Evolutionary conservation across 2,797 vertebrate species (phyloP).

Genomic region (Podargus strigoides): DNA sequence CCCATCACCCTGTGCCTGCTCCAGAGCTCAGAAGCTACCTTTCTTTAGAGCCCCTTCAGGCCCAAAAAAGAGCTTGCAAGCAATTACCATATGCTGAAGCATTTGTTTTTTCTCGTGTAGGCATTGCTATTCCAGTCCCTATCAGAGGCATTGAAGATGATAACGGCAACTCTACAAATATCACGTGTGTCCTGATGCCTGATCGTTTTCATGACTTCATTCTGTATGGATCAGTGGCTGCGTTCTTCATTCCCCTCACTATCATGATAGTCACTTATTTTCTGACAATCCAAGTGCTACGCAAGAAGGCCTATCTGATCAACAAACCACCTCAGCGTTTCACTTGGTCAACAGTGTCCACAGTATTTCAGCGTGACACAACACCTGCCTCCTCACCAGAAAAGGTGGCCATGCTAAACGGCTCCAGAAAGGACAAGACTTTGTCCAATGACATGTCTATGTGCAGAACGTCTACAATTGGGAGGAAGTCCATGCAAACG

Average conservation of each 20-base stretch:
- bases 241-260: conserved; percentile 90
- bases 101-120: conserved; percentile 71
- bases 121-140: conserved; percentile 91
- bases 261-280: conserved; percentile 97
- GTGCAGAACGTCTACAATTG: conserved; percentile 84
- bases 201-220: conserved; percentile 89
- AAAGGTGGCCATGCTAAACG: conserved; percentile 78
- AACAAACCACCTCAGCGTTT: conserved; percentile 83
- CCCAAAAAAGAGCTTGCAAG: neutral
- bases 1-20: neutral
- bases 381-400: conserved; percentile 72
- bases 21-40: neutral
- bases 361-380: conserved; percentile 84
- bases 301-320: conserved; percentile 89
- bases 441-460: conserved; percentile 70
- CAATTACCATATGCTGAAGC: neutral
- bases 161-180: conserved; percentile 76
- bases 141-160: conserved; percentile 86
- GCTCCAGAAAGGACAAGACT: conserved; percentile 70
- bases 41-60: neutral
- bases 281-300: conserved; percentile 89
- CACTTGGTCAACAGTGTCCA: conserved; percentile 80
- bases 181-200: conserved; percentile 83
- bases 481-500: conserved; percentile 93
- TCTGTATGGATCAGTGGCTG: conserved; percentile 88